A percentile compares a stretch with the other conserved stretches of the same genome.
phyloP scores from a whole-genome alignment of 2,113 vertebrate species.

The Heptranchias perlo region DNA sequence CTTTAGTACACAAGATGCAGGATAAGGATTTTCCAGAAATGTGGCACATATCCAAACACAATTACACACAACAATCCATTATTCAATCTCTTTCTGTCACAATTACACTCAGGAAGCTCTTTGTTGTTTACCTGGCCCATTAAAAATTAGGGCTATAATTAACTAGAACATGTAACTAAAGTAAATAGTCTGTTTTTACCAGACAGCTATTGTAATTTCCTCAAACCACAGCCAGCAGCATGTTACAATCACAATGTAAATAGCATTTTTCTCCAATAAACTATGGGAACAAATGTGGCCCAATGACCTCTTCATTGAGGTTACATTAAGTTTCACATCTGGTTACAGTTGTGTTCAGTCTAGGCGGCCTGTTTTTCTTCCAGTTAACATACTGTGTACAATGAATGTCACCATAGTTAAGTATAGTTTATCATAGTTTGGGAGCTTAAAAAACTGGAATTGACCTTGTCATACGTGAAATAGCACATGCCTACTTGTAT shows the following conservation, averaged over 20 bases:
- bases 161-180: neutral
- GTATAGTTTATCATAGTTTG: neutral
- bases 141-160: neutral
- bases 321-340: neutral
- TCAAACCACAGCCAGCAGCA: neutral
- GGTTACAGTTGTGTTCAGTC: neutral
- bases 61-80: neutral
- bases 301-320: neutral
- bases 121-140: neutral
- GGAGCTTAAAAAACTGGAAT: neutral
- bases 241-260: neutral
- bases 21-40: neutral
- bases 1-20: neutral
- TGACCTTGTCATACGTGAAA: neutral
- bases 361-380: neutral
- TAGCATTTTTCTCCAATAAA: neutral
- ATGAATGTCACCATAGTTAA: neutral
- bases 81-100: neutral
- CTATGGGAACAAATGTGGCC: neutral
- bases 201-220: neutral
- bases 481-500: neutral
- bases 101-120: neutral
- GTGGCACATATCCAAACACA: neutral
- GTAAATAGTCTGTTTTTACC: neutral
- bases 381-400: neutral